Evolutionary conservation across 2,888 invertebrate species (phyloP), one percentile per base, ranked within the genome.

Genomic region (Conchocele bisecta): DNA sequence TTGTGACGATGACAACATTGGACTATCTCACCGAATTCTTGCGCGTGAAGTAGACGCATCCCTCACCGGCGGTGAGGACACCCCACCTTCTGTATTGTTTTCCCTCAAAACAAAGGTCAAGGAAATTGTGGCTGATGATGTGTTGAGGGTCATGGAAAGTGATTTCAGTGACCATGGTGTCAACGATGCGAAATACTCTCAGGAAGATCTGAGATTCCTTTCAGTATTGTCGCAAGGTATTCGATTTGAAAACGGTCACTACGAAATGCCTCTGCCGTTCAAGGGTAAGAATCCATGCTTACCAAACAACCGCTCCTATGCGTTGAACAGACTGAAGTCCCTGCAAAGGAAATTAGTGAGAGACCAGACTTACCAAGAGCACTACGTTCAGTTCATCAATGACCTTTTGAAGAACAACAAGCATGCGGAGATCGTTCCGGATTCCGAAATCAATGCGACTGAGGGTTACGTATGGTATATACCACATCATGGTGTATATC

Each of bases 401-500:
- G 48, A 48, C n/a, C 48, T 59, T 46, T 6, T 59, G 7, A 35
- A 22, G 5, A 59, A 48, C 11, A 22, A 22, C 28, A n/a, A n/a
- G n/a, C 60, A 60, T 60, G 60, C 60, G 3, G 61, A 61, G 17
- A 39, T 24, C 6, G 35, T 53, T 26, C 33, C 37, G 5, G 20
- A 51, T 5, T 17, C 4, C 17, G 50, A 60, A 15, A n/a, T 35
- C 4, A 9, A 7, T 35, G 3, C 26, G 17, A 41, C 37, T 3
- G 15, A 13, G 2, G 53, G 53, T 31, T 11, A 37, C 26, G 39
- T 60, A 6, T 60, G 60, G 51, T 60, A 51, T 39, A 50, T 50
- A 37, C 50, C 39, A 39, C 60, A 53, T 28, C 70, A 70, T 59
- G 70, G 64, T 0, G 64, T 70, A 2, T 70, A 54, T 39, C 51